Base-by-base conservation (phyloP, 2,888 invertebrate species). In the Parnassius mnemosyne region DNA sequence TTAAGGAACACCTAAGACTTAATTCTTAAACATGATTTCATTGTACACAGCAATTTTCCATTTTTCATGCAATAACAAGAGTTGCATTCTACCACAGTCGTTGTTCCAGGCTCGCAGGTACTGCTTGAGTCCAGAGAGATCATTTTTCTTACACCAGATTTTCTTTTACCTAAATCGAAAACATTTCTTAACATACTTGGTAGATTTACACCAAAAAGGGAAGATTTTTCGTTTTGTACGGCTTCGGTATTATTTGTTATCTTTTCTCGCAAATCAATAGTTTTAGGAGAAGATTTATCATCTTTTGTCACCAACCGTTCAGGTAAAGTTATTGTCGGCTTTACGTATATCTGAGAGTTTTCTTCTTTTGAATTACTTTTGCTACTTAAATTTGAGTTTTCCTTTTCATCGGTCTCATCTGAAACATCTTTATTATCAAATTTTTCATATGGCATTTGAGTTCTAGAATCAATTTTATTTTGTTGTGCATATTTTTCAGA, bases 51-150 rank as follows among this genome's bases (percentile, higher is more conserved):
- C 57, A 80, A 50, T 68, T 85, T 87, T 3, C 75, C 75, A 61
- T 83, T 86, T 46, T 77, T 79, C 68, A 87, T 66, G 66, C 88
- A 88, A 63, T 77, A 85, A 55, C 87, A 88, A 13, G 68, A 74
- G 53, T 87, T 87, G 64, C 87, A 87, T 9, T 70, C 66, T 0
- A 70, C 62, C 1, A 60, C 56, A 3, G 71, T 64, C 2, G 71
- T 72, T 0, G 68, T 55, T 0, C 85, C 86, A 0, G 83, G 83
- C 2, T 51, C 66, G 60, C 88, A 88, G 9, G 73, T 63, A 0
- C 65, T 61, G 3, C 64, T 61, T 0, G 68, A 54, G 20, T 72
- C 67, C 2, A 86, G 50, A 3, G 78, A 76, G 0, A 87, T 73
- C 79, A 79, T 80, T 63, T 47, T 60, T 11, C 63, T 59, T 43